Evolutionary conservation across 2,797 vertebrate species (phyloP), one percentile per base, ranked within the genome.

Genomic region (Varecia variegata): DNA sequence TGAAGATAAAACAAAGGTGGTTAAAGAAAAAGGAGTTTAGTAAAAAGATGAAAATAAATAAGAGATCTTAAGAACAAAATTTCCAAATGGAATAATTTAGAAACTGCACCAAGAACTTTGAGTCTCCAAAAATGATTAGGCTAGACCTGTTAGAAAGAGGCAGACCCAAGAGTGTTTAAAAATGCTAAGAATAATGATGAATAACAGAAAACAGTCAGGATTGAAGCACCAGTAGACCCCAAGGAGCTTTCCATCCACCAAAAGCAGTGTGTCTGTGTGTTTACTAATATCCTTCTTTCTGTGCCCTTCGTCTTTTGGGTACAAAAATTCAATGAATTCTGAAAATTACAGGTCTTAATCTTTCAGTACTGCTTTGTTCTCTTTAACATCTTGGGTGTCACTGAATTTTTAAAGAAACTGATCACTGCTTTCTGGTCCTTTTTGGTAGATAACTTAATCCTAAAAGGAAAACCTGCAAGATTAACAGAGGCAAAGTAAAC

Each of bases 401-500:
- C 0, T 94, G 67, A 84, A 82, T 74, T 90, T 93, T 83, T 88
- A 84, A 86, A 68, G 70, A 95, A 95, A 95, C 50, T 93, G 74
- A 96, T 92, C 38, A 85, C 62, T 35, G 17, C 12, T 17, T 93
- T 93, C 71, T 70, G 67, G 84, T 97, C 43, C 58, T 82, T 89
- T 95, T 92, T 81, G 60, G 50, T 32, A 95, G 38, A 79, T 70
- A 93, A 87, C 25, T 80, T 96, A 80, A 93, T 84, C 96, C 82
- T 94, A 86, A 92, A 79, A 94, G 87, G n/a, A 94, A 97, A 98
- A 96, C 17, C 70, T 94, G 83, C 35, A 95, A 38, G 23, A 81
- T 80, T 92, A 95, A 95, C 52, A 96, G 18, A 93, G 92, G 79
- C 58, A 97, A 98, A 97, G 70, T 92, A 97, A 74, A 97, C 76